A percentile compares a stretch with the other conserved stretches of the same genome.
Conservation (phyloP, 2,888 invertebrate species). For the Tortricodes alternella region DNA sequence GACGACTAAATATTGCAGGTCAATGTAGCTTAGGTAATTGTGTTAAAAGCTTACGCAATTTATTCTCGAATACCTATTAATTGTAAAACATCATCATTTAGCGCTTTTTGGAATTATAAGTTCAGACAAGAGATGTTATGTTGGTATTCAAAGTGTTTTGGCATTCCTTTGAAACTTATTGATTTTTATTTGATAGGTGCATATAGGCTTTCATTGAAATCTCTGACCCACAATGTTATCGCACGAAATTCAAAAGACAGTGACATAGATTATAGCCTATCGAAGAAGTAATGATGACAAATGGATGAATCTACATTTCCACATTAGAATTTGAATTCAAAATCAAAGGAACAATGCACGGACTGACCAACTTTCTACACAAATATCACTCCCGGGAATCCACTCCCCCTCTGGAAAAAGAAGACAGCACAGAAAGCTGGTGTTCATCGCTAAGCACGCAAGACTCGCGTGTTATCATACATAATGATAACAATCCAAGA, state of each 20-base stretch:
- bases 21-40: too few relatives aligned
- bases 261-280: background rate
- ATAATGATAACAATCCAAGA: constrained; percentile 47
- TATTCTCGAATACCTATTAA: too few relatives aligned
- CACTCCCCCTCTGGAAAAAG: constrained; percentile 59
- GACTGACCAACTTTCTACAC: constrained; percentile 69
- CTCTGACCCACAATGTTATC: background rate
- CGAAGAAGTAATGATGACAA: background rate
- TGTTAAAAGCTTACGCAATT: too few relatives aligned
- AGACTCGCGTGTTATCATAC: constrained; percentile 47
- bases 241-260: background rate
- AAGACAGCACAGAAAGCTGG: constrained; percentile 76
- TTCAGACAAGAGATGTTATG: too few relatives aligned
- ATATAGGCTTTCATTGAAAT: too few relatives aligned
- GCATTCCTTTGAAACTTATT: too few relatives aligned
- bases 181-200: too few relatives aligned
- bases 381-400: constrained; percentile 63
- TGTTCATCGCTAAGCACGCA: constrained; percentile 58
- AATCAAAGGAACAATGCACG: constrained; percentile 65
- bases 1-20: too few relatives aligned
- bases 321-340: constrained; percentile 21
- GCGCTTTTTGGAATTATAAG: too few relatives aligned
- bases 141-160: too few relatives aligned
- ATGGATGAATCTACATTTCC: background rate
- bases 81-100: too few relatives aligned